A percentile compares a stretch with the other conserved stretches of the same genome.
Evolutionary conservation across 2,113 vertebrate genomes (phyloP).

Genomic region (Peromyscus maniculatus): DNA sequence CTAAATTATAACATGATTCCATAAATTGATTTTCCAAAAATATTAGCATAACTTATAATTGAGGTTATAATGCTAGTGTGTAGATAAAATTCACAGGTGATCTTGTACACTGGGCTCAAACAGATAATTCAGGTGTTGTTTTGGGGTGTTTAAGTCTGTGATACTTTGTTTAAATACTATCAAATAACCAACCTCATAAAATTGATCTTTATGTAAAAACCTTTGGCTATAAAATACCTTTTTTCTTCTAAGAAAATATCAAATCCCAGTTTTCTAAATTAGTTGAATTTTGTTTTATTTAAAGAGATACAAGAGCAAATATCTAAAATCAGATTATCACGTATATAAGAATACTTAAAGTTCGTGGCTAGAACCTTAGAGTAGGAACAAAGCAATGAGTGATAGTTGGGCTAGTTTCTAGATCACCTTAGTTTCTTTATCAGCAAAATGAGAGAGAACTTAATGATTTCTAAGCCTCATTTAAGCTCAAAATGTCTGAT

Average conservation of each 20-base stretch:
- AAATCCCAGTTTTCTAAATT: conserved; percentile 61
- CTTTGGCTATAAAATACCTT: conserved; percentile 42
- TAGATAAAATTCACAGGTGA: neutral
- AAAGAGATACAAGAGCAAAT: conserved; percentile 48
- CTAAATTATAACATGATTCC: conserved; percentile 33
- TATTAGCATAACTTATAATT: conserved; percentile 4
- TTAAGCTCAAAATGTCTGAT: conserved; percentile 46
- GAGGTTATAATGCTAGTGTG: conserved; percentile 20
- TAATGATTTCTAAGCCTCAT: conserved; percentile 40
- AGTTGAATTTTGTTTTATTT: conserved; percentile 46
- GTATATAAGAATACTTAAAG: conserved; percentile 11
- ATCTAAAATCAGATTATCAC: conserved; percentile 56
- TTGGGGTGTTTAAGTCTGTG: neutral
- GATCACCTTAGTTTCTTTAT: conserved; percentile 55
- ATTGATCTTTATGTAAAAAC: conserved; percentile 57
- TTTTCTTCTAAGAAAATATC: conserved; percentile 38
- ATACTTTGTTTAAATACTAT: conserved; percentile 69
- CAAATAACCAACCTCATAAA: conserved; percentile 46
- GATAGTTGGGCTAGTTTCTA: neutral
- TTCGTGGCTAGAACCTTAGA: neutral
- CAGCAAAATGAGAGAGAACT: conserved; percentile 57
- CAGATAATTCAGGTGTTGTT: neutral
- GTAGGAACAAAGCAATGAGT: conserved; percentile 29
- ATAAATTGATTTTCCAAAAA: conserved; percentile 46
- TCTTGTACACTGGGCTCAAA: conserved; percentile 20